A percentile compares a stretch with the other conserved stretches of the same genome.
These are phyloP conservation scores for Eulimnadia texana DNA, from an alignment of 1,140 invertebrate genomes.

Conservation along the genomic window DNA sequence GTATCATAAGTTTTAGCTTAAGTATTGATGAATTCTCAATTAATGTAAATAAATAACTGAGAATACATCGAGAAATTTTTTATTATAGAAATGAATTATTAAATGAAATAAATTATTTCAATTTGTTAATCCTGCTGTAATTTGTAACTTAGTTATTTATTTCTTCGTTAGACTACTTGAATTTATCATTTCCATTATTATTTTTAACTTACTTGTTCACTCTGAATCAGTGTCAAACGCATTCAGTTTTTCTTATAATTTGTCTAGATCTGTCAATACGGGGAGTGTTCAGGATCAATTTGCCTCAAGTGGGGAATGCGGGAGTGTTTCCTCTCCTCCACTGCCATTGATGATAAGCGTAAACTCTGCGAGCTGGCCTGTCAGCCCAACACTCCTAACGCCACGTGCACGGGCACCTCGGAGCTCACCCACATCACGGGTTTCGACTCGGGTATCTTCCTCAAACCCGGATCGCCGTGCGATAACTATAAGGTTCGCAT, in stretches of 20 bases:
- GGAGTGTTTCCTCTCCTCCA: conserved; percentile 90
- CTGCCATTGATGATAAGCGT: conserved; percentile 61
- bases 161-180: neutral
- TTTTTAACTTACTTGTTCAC: neutral
- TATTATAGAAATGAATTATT: neutral
- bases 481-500: conserved; percentile 80
- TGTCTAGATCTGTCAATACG: conserved; percentile 66
- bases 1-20: too few species aligned
- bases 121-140: too few species aligned
- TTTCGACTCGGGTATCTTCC: conserved; percentile 63
- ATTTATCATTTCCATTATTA: neutral
- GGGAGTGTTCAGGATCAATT: conserved; percentile 88
- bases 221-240: too few species aligned
- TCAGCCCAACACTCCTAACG: conserved; percentile 57
- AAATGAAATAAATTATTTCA: neutral
- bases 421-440: conserved; percentile 54
- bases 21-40: too few species aligned
- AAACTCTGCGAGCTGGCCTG: conserved; percentile 92
- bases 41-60: too few species aligned
- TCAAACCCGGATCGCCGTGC: conserved; percentile 88
- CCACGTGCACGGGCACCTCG: conserved; percentile 71
- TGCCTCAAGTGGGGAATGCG: conserved; percentile 86
- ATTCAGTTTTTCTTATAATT: neutral
- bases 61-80: neutral
- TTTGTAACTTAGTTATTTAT: neutral